Evolutionary conservation across 2,888 invertebrate species (phyloP).

Genomic region (Mesorhabditis spiculigera): DNA sequence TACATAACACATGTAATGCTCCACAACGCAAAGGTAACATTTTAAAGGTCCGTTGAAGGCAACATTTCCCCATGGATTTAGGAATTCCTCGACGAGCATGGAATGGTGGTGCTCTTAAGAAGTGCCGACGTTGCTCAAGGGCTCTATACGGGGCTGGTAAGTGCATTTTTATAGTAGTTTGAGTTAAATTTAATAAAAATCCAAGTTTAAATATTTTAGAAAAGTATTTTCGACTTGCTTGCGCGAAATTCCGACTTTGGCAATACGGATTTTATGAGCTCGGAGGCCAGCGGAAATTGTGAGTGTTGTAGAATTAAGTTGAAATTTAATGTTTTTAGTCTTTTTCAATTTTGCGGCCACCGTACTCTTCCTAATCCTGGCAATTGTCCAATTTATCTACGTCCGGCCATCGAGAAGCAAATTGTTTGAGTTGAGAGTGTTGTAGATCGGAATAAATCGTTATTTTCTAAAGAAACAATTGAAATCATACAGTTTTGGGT

Average conservation of each 20-base stretch:
- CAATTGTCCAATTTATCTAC: not conserved
- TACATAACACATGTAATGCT: not conserved
- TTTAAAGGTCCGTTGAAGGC: not conserved
- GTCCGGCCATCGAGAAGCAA: not conserved
- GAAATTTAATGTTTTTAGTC: not conserved
- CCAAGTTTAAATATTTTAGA: not conserved
- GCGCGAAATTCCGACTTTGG: not conserved
- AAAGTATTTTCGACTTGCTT: not conserved
- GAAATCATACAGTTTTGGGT: no score
- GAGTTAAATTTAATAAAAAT: not conserved
- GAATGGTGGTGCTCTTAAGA: not conserved
- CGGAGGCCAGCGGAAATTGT: conserved; percentile 1
- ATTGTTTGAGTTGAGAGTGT: not conserved
- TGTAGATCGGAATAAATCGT: no score
- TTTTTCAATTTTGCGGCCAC: not conserved
- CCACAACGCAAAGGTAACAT: not conserved
- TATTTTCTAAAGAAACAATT: no score
- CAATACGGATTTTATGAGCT: conserved; percentile 5
- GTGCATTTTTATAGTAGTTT: not conserved
- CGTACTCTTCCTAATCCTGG: not conserved
- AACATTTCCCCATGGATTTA: not conserved
- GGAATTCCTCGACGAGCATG: conserved; percentile 6
- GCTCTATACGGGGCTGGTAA: not conserved
- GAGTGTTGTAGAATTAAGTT: not conserved
- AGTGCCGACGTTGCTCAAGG: conserved; percentile 1